These are phyloP conservation scores for Pangasius sanitwongsei DNA, from an alignment of 2,797 vertebrate species.

Conservation along the genomic window DNA sequence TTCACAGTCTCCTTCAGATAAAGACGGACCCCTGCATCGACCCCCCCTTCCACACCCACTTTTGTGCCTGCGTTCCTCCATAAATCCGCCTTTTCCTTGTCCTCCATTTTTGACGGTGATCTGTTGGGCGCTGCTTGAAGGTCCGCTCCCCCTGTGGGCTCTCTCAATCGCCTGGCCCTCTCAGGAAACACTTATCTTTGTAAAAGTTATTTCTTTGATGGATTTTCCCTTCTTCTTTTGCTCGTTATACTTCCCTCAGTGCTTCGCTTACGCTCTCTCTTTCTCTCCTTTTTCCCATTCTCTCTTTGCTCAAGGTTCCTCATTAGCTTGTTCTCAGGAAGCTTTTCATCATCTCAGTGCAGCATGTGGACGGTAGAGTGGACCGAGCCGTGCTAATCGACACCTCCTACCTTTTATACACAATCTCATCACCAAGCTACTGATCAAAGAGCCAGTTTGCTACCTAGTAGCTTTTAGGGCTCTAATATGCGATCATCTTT, in stretches of 20 bases:
- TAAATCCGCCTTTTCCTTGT: constrained; percentile 80
- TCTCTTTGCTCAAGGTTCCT: constrained; percentile 64
- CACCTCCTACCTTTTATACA: constrained; percentile 34
- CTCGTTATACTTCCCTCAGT: constrained; percentile 21
- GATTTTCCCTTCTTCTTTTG: constrained; percentile 36
- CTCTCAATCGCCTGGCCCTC: constrained; percentile 65
- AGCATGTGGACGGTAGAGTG: constrained; percentile 64
- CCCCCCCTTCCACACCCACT: constrained; percentile 54
- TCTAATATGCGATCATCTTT: constrained; percentile 70
- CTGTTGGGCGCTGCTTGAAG: constrained; percentile 71
- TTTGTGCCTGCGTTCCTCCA: constrained; percentile 62
- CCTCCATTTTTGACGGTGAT: constrained; percentile 72
- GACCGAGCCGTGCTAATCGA: constrained; percentile 45
- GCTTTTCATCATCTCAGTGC: constrained; percentile 80
- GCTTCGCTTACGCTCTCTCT: constrained; percentile 35
- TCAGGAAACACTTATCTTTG: constrained; percentile 72
- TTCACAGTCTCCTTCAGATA: constrained; percentile 65
- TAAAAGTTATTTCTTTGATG: constrained; percentile 75
- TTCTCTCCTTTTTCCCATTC: constrained; percentile 21
- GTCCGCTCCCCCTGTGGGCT: constrained; percentile 66
- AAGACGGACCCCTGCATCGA: constrained; percentile 50
- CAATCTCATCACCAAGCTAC: constrained; percentile 74
- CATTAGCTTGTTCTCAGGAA: constrained; percentile 78
- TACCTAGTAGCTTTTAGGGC: constrained; percentile 74
- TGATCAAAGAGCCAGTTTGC: constrained; percentile 68